Percentiles rank a stretch among this genome's conserved stretches.
phyloP scores from a whole-genome alignment of 2,888 invertebrate species.

The Camponotus fellah region DNA sequence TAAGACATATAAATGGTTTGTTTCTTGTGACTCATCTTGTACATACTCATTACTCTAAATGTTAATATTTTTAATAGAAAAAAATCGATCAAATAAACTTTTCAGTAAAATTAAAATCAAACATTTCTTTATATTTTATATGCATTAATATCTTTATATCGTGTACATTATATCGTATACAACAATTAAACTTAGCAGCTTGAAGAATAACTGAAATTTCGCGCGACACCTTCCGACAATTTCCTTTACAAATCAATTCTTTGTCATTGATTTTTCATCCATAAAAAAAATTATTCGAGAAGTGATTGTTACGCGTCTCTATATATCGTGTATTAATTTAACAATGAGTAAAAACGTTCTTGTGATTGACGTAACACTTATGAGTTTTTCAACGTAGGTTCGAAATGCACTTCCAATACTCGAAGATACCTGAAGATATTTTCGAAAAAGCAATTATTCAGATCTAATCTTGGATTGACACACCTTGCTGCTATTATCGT shows the following conservation, averaged over 20 bases:
- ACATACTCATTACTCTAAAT: too few species aligned
- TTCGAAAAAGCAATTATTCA: slow-evolving; percentile 65
- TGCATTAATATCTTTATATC: too few species aligned
- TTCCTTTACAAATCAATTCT: background rate
- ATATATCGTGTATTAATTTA: background rate
- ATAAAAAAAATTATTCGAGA: slow-evolving; percentile 31
- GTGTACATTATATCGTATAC: too few species aligned
- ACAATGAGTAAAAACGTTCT: slow-evolving; percentile 40
- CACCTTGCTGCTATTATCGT: slow-evolving; percentile 12
- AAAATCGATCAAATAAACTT: too few species aligned
- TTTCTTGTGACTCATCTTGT: too few species aligned
- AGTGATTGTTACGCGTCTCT: slow-evolving; percentile 10
- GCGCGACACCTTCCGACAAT: background rate
- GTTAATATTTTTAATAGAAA: too few species aligned
- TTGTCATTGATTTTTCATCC: background rate
- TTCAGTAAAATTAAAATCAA: too few species aligned
- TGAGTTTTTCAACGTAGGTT: slow-evolving; percentile 32
- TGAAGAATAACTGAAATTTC: background rate
- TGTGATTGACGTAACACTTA: slow-evolving; percentile 23
- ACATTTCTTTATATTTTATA: too few species aligned
- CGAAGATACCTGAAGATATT: slow-evolving; percentile 68
- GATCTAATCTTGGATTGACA: slow-evolving; percentile 10
- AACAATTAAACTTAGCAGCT: background rate
- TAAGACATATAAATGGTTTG: too few species aligned
- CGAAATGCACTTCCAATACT: slow-evolving; percentile 59